Evolutionary conservation across 2,113 vertebrate genomes (phyloP).

Genomic region (Hippocampus barbouri): DNA sequence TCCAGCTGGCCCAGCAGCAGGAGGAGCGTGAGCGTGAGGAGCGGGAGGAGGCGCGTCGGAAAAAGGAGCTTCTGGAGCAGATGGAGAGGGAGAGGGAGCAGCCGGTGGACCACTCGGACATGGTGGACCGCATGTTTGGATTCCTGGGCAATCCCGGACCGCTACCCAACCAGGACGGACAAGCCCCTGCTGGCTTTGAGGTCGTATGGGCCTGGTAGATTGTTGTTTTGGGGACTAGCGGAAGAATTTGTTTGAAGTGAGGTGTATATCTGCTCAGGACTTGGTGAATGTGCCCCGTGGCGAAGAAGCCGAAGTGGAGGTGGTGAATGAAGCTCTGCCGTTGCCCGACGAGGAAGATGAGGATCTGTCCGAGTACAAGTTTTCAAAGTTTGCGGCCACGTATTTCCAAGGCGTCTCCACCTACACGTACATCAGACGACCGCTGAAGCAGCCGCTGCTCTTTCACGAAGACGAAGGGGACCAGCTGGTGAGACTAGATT

Average conservation of each 20-base stretch:
- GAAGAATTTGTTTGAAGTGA: too few relatives aligned
- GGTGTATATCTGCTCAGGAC: constrained; percentile 71
- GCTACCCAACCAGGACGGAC: constrained; percentile 88
- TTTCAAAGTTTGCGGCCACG: constrained; percentile 92
- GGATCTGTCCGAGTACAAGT: constrained; percentile 94
- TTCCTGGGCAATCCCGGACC: constrained; percentile 85
- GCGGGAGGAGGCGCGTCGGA: constrained; percentile 82
- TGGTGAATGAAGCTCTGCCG: constrained; percentile 81
- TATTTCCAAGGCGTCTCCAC: constrained; percentile 96
- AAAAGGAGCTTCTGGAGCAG: constrained; percentile 91
- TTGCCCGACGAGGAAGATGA: constrained; percentile 91
- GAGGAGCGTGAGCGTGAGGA: constrained; percentile 84
- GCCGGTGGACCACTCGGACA: constrained; percentile 93
- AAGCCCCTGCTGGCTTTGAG: constrained; percentile 88
- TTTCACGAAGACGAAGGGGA: constrained; percentile 96
- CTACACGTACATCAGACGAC: constrained; percentile 83
- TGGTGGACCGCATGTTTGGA: constrained; percentile 98
- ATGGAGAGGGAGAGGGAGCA: constrained; percentile 88
- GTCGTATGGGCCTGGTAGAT: constrained; percentile 55
- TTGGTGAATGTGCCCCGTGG: constrained; percentile 69
- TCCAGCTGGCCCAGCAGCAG: constrained; percentile 83
- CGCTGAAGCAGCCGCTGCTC: constrained; percentile 90
- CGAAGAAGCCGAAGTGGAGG: constrained; percentile 80
- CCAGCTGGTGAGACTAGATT: constrained; percentile 81
- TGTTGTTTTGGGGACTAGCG: background rate